Base-by-base conservation (phyloP, 2,797 vertebrate species). In the Lepus townsendii region DNA sequence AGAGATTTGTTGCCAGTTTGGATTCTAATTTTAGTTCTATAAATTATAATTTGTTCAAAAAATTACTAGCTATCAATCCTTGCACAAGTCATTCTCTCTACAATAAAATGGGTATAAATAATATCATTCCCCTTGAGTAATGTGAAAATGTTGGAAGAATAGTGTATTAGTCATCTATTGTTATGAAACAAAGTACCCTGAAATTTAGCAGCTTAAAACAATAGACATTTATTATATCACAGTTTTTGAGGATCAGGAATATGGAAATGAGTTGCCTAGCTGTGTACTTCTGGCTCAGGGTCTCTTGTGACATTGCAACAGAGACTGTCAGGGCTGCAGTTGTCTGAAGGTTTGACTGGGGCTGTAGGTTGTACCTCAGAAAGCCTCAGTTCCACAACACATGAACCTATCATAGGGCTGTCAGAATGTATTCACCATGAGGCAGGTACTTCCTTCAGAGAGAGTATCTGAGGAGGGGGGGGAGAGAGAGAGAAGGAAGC, bases 11-110 rank as follows among this genome's bases (percentile, higher is more conserved):
- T 92, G 9, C 32, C 66, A 85, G 62, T 80, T 63, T 82, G 68
- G 30, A 8, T 90, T 93, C 68, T 63, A 47, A 71, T 93, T 87
- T 62, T 80, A 85, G 19, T 90, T 93, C n/a, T 54, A 80, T 54
- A 69, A 90, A 80, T 80, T 52, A 62, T 14, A 14, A 52, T 42
- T 35, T 68, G 8, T 68, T 95, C 65, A 24, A 84, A 95, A 91
- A 71, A 54, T 92, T 78, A 83, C 19, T 73, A 73, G 79, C 52
- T 62, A 52, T 30, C 22, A 92, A 12, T 83, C 22, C 82, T 77
- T 42, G 38, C 30, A 7, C 35, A 95, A 88, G 73, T 84, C 24
- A 73, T 65, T 79, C 26, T 84, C 57, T 95, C 32, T 88, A 78
- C 54, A 78, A 57, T 60, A 84, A 89, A 89, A 71, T 73, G n/a